Conservation (phyloP, 2,113 vertebrate species). For the Hyaena hyaena region DNA sequence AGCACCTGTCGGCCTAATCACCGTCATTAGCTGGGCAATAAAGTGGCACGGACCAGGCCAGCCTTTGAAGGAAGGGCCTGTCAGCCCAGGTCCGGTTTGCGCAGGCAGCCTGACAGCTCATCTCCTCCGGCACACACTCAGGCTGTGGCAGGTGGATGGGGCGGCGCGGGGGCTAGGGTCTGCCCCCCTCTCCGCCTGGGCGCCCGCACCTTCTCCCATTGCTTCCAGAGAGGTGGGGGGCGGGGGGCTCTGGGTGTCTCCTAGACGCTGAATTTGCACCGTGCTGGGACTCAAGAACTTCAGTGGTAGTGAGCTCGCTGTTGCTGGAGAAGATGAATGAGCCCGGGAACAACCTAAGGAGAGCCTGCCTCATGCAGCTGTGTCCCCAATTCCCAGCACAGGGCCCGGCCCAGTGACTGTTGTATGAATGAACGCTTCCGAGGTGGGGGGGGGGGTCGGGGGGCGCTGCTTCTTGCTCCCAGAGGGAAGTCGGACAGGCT, state of each 20-base stretch:
- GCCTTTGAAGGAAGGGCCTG: constrained; percentile 86
- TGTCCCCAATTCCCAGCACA: background rate
- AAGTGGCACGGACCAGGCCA: constrained; percentile 82
- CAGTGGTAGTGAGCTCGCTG: background rate
- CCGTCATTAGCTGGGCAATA: constrained; percentile 86
- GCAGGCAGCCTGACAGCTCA: constrained; percentile 9
- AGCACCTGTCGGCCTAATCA: constrained; percentile 85
- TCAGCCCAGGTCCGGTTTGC: constrained; percentile 76
- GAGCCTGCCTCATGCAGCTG: background rate
- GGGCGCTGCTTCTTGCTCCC: background rate
- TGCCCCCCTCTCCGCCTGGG: background rate
- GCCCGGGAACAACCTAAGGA: background rate
- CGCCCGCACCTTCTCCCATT: background rate
- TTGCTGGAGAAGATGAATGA: background rate
- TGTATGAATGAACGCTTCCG: background rate
- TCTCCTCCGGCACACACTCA: background rate
- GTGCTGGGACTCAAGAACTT: background rate
- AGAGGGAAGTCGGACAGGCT: background rate
- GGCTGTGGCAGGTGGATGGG: constrained; percentile 15
- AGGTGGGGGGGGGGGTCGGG: accelerated
- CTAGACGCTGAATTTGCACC: background rate
- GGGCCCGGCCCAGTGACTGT: background rate
- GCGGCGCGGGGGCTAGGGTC: background rate
- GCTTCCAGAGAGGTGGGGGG: background rate
- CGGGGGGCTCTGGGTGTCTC: background rate